Percentiles rank a stretch among this genome's conserved stretches.
phyloP scores from a whole-genome alignment of 2,888 invertebrate species.

The Boloria selene region DNA sequence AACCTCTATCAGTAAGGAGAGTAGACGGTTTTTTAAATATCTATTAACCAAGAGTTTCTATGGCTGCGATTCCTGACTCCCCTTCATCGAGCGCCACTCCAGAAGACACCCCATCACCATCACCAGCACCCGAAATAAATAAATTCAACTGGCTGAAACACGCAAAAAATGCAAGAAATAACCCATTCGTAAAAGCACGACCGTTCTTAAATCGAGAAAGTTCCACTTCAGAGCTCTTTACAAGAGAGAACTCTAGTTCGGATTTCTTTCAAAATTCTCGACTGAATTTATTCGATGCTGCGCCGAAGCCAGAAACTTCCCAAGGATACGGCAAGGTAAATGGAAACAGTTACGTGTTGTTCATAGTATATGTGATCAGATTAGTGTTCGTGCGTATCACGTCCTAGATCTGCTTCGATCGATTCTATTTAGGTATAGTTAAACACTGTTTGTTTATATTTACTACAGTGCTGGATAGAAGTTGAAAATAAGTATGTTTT shows the following conservation, averaged over 20 bases:
- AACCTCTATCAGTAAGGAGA: not conserved
- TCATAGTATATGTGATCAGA: not conserved
- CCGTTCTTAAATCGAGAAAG: constrained; percentile 71
- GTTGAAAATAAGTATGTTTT: too few species aligned
- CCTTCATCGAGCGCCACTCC: constrained; percentile 52
- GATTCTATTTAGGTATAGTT: too few species aligned
- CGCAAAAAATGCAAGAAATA: constrained; percentile 60
- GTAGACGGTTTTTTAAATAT: not conserved
- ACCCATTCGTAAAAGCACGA: constrained; percentile 68
- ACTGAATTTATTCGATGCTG: constrained; percentile 71
- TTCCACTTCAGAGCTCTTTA: constrained; percentile 68
- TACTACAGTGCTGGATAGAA: too few species aligned
- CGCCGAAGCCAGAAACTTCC: constrained; percentile 65
- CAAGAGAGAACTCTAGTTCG: constrained; percentile 68
- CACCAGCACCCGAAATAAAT: constrained; percentile 56
- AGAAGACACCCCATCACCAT: constrained; percentile 59
- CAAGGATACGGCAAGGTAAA: constrained; percentile 62
- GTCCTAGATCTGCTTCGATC: not conserved
- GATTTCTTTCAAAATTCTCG: constrained; percentile 76
- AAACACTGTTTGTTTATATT: too few species aligned
- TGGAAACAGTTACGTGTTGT: not conserved
- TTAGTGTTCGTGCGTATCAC: not conserved
- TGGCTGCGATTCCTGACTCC: constrained; percentile 50
- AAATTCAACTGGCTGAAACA: constrained; percentile 72
- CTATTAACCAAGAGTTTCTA: constrained; percentile 22